phyloP scores from a whole-genome alignment of 1,140 invertebrate species.

The Scaptomyza pallida region DNA sequence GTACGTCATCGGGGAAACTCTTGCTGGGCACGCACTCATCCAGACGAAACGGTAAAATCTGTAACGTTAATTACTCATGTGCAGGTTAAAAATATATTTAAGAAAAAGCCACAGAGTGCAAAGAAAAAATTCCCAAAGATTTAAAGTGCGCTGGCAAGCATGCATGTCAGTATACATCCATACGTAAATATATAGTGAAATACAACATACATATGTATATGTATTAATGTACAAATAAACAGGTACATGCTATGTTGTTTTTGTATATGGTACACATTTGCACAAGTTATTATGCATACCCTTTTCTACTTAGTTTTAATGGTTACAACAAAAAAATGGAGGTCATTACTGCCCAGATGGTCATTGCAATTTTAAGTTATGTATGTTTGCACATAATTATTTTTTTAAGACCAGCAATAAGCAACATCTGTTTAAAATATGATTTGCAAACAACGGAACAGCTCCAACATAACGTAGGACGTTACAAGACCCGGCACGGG shows the following conservation, averaged over 20 bases:
- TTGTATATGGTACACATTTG: background rate
- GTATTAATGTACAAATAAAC: too few relatives aligned
- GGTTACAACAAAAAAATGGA: background rate
- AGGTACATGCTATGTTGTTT: too few relatives aligned
- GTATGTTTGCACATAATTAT: background rate
- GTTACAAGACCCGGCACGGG: slow-evolving; percentile 26
- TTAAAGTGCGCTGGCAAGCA: background rate
- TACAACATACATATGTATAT: background rate
- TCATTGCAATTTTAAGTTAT: background rate
- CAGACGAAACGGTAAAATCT: background rate
- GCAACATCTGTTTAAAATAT: slow-evolving; percentile 20
- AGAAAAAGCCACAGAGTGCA: background rate
- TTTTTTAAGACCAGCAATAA: slow-evolving; percentile 9
- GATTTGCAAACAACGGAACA: slow-evolving; percentile 21
- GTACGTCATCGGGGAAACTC: background rate
- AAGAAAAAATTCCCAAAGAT: background rate
- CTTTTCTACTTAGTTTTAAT: background rate
- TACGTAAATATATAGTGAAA: background rate
- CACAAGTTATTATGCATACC: background rate
- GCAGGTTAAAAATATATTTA: background rate
- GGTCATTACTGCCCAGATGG: background rate
- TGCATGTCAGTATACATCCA: background rate
- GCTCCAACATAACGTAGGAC: slow-evolving; percentile 26
- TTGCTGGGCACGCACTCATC: background rate
- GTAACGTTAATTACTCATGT: background rate